Conservation (phyloP, 2,113 vertebrate species). For the Colinus virginianus region DNA sequence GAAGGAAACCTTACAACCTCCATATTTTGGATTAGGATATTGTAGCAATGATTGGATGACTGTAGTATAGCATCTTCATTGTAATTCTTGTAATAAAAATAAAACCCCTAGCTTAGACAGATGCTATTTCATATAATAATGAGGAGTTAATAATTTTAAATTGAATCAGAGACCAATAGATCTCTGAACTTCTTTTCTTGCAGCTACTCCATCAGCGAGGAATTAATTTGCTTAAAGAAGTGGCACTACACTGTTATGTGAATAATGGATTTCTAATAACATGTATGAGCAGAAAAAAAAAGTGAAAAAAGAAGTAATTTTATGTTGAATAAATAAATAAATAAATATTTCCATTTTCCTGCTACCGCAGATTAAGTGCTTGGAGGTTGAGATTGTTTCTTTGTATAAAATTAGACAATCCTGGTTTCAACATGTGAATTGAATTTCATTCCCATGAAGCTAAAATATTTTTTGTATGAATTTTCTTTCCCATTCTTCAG, state of each 20-base stretch:
- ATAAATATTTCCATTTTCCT: neutral
- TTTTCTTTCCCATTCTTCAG: neutral
- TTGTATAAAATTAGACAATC: neutral
- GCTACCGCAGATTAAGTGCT: accelerated
- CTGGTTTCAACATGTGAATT: neutral
- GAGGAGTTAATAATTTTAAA: neutral
- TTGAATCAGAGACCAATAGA: neutral
- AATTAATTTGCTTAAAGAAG: neutral
- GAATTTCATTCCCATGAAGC: neutral
- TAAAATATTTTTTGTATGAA: neutral
- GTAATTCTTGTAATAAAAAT: neutral
- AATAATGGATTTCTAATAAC: neutral
- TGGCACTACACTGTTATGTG: neutral
- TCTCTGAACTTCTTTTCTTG: neutral
- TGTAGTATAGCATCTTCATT: neutral
- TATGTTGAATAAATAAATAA: neutral
- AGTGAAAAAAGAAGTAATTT: neutral
- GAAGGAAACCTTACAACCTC: neutral
- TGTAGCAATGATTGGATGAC: neutral
- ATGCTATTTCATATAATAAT: neutral
- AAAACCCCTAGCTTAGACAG: neutral
- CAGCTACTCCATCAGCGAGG: neutral
- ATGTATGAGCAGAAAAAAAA: neutral
- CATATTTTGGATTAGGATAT: neutral
- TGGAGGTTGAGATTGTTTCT: neutral